These are phyloP conservation scores for Scortum barcoo DNA, from an alignment of 2,113 vertebrate genomes.

Conservation along the genomic window DNA sequence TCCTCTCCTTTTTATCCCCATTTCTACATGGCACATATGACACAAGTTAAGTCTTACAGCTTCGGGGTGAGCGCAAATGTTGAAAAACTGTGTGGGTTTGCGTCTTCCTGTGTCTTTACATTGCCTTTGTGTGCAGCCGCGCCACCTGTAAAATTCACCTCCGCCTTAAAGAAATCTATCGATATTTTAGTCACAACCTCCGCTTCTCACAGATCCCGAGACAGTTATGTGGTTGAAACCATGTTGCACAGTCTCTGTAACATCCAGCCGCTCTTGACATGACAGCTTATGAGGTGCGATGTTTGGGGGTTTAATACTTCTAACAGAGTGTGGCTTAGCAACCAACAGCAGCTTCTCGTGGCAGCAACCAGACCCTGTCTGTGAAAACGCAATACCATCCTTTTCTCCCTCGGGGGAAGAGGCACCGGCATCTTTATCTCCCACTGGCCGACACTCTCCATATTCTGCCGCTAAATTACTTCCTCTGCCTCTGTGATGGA, in stretches of 20 bases:
- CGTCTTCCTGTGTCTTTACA: neutral
- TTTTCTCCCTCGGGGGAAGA: conserved; percentile 21
- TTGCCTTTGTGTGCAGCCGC: neutral
- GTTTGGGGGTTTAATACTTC: conserved; percentile 55
- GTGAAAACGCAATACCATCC: conserved; percentile 57
- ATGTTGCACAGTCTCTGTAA: neutral
- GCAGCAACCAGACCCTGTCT: conserved; percentile 27
- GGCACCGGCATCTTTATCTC: conserved; percentile 73
- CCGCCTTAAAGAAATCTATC: neutral
- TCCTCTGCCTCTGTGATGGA: conserved; percentile 70
- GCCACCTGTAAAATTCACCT: neutral
- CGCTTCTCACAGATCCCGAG: conserved; percentile 10
- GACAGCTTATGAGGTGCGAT: conserved; percentile 38
- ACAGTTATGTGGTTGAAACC: conserved; percentile 19
- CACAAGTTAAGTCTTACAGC: neutral
- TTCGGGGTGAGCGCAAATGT: neutral
- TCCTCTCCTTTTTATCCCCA: neutral
- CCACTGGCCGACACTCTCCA: conserved; percentile 63
- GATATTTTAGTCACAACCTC: neutral
- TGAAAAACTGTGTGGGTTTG: no score
- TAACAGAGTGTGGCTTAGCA: conserved; percentile 47
- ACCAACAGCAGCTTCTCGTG: conserved; percentile 46
- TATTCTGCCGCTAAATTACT: conserved; percentile 75
- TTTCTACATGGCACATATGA: neutral
- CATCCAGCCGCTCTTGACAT: conserved; percentile 36